These are phyloP conservation scores for Lipophrys pholis DNA, from an alignment of 2,113 vertebrate genomes.

Conservation along the genomic window DNA sequence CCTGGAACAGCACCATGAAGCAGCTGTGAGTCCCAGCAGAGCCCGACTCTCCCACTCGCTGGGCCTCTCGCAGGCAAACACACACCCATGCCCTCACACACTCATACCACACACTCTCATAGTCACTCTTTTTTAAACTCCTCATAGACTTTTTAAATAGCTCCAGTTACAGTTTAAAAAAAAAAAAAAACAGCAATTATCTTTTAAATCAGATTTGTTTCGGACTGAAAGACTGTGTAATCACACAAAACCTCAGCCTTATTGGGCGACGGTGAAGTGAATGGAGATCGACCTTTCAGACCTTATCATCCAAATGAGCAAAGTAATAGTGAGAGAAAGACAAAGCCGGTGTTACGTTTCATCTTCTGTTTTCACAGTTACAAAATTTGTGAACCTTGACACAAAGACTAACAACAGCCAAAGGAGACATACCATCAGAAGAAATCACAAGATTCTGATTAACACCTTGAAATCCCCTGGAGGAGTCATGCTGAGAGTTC, in stretches of 20 bases:
- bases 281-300: not conserved
- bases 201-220: slow-evolving; percentile 13
- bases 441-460: no score
- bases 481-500: no score
- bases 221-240: not conserved
- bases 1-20: slow-evolving; percentile 79
- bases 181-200: not conserved
- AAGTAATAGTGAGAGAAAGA: not conserved
- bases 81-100: slow-evolving; percentile 72
- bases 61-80: slow-evolving; percentile 70
- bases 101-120: slow-evolving; percentile 50
- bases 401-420: not conserved
- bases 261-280: not conserved
- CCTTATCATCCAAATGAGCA: not conserved
- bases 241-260: not conserved
- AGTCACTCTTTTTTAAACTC: slow-evolving; percentile 20
- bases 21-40: slow-evolving; percentile 81
- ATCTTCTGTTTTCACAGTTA: not conserved
- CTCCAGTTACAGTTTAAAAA: slow-evolving; percentile 18
- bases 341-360: not conserved
- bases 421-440: no score
- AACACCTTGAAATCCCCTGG: no score
- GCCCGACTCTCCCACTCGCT: slow-evolving; percentile 76
- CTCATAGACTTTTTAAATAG: not conserved
- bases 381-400: not conserved